Percentiles rank a stretch among this genome's conserved stretches.
These are phyloP conservation scores for Embiotoca jacksoni DNA, from an alignment of 2,113 vertebrate genomes.

Conservation along the genomic window DNA sequence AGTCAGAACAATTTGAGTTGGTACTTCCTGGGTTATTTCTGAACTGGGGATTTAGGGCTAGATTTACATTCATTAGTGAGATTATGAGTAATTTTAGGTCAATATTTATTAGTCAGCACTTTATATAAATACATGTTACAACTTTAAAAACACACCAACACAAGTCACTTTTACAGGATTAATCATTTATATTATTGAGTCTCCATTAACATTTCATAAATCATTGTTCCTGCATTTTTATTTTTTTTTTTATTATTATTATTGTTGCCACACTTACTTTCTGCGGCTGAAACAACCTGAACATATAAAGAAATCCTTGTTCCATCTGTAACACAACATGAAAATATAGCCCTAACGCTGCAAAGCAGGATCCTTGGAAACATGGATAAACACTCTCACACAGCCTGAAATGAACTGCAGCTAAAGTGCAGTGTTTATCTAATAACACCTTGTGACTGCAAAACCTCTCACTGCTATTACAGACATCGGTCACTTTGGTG, in stretches of 20 bases:
- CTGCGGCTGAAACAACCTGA: background rate
- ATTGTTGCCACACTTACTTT: background rate
- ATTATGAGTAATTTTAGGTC: slow-evolving; percentile 2
- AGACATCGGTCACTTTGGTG: slow-evolving; percentile 34
- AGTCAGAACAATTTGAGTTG: slow-evolving; percentile 7
- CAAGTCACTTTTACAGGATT: no score
- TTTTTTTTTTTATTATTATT: background rate
- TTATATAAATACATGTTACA: no score
- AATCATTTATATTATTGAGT: no score
- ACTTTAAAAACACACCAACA: no score
- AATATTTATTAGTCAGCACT: background rate
- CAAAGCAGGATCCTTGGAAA: background rate
- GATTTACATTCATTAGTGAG: background rate
- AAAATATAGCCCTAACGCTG: background rate
- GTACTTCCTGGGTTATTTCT: background rate
- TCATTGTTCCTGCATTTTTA: no score
- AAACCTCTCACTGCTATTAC: slow-evolving; percentile 29
- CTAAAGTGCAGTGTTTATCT: slow-evolving; percentile 33
- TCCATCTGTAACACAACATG: background rate
- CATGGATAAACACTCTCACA: background rate
- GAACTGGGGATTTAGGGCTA: background rate
- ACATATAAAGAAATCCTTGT: background rate
- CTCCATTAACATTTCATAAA: no score
- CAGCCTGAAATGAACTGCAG: slow-evolving; percentile 39
- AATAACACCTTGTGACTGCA: slow-evolving; percentile 32